phyloP scores from a whole-genome alignment of 1,140 invertebrate genomes.

The Caerostris extrusa region DNA sequence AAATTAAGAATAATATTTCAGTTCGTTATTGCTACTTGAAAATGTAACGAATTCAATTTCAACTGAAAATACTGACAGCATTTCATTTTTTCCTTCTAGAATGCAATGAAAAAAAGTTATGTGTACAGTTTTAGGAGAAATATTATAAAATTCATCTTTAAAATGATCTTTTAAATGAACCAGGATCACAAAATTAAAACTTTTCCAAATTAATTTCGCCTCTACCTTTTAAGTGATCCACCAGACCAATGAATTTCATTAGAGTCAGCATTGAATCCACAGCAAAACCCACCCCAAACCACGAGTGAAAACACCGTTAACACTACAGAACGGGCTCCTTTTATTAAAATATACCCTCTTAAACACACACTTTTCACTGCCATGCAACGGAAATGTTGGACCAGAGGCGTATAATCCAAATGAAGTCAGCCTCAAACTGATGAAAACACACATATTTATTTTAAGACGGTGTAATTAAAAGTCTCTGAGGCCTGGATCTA shows the following conservation, averaged over 20 bases:
- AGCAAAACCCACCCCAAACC: neutral
- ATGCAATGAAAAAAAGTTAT: too few relatives aligned
- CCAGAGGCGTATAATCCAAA: neutral
- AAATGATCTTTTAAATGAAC: neutral
- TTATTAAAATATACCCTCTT: constrained; percentile 33
- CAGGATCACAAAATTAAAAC: neutral
- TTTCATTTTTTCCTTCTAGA: too few relatives aligned
- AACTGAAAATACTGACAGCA: too few relatives aligned
- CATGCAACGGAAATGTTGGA: constrained; percentile 23
- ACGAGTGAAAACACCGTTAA: constrained; percentile 12
- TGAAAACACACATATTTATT: constrained; percentile 51
- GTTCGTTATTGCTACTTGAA: too few relatives aligned
- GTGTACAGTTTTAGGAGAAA: too few relatives aligned
- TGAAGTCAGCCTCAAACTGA: neutral
- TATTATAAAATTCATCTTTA: neutral
- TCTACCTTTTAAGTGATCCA: neutral
- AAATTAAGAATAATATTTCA: too few relatives aligned
- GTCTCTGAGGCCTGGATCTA: neutral
- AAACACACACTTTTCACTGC: constrained; percentile 15
- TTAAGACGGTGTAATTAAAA: constrained; percentile 46
- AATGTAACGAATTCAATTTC: too few relatives aligned
- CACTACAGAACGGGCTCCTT: neutral
- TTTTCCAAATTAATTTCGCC: constrained; percentile 1
- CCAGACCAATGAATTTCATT: neutral
- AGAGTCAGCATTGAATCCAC: neutral